A percentile compares a stretch with the other conserved stretches of the same genome.
Evolutionary conservation across 2,797 vertebrate species (phyloP).

Genomic region (Poecile montanus): DNA sequence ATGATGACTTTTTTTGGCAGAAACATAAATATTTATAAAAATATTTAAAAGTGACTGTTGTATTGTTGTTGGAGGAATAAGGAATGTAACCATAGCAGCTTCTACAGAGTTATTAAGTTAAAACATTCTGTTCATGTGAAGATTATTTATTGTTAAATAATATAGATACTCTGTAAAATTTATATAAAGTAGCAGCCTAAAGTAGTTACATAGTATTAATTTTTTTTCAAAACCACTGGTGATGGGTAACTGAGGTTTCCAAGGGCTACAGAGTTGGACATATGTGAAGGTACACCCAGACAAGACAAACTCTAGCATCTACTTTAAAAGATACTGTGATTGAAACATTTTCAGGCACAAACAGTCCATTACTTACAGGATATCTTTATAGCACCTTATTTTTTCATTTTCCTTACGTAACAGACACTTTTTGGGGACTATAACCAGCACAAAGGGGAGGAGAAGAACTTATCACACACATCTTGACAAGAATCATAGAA

Average conservation of each 20-base stretch:
- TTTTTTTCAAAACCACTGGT: not conserved
- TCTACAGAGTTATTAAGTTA: not conserved
- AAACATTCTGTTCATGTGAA: not conserved
- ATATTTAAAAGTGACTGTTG: not conserved
- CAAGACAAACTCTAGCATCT: not conserved
- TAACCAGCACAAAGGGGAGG: not conserved
- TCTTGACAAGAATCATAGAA: not conserved
- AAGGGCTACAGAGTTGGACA: not conserved
- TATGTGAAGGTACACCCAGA: not conserved
- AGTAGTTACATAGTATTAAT: not conserved
- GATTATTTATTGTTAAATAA: not conserved
- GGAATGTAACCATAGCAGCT: not conserved
- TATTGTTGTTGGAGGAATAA: not conserved
- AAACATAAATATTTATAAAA: not conserved
- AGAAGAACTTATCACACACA: not conserved
- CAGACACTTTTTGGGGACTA: not conserved
- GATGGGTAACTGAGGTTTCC: not conserved
- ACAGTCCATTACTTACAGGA: not conserved
- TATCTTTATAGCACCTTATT: not conserved
- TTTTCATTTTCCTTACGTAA: not conserved
- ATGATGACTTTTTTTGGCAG: not conserved
- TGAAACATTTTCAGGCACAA: not conserved
- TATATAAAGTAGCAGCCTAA: not conserved
- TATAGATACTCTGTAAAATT: not conserved
- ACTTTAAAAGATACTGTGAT: not conserved